Evolutionary conservation across 2,888 invertebrate species (phyloP).

Genomic region (Lithophane ornitopus): DNA sequence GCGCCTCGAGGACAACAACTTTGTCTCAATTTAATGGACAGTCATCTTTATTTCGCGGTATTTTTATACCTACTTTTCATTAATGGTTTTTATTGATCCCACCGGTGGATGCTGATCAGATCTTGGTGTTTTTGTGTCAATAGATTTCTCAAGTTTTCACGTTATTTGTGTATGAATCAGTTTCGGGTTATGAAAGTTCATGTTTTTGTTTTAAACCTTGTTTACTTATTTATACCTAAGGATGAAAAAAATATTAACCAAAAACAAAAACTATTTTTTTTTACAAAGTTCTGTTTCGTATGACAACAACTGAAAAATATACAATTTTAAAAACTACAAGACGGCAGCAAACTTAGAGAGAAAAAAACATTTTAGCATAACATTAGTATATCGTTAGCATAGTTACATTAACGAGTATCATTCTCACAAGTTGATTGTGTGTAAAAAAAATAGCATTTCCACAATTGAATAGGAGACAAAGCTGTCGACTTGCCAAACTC

Average conservation of each 20-base stretch:
- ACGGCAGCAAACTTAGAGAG: not conserved
- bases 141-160: conserved; percentile 1
- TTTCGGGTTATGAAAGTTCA: not conserved
- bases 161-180: not conserved
- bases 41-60: conserved; percentile 50
- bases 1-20: conserved; percentile 56
- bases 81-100: conserved; percentile 16
- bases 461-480: conserved; percentile 51
- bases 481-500: conserved; percentile 58
- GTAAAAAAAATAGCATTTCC: conserved; percentile 34
- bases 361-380: not conserved
- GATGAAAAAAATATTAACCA: not conserved
- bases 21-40: conserved; percentile 28
- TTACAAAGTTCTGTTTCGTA: not conserved
- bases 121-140: not conserved
- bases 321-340: not conserved
- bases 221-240: not conserved
- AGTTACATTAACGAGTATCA: conserved; percentile 20
- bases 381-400: conserved; percentile 40
- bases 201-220: not conserved
- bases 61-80: conserved; percentile 39
- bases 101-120: not conserved
- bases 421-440: conserved; percentile 38
- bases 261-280: not conserved
- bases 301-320: not conserved